These are phyloP conservation scores for Scylla paramamosain DNA, from an alignment of 1,140 invertebrate genomes.

Conservation along the genomic window DNA sequence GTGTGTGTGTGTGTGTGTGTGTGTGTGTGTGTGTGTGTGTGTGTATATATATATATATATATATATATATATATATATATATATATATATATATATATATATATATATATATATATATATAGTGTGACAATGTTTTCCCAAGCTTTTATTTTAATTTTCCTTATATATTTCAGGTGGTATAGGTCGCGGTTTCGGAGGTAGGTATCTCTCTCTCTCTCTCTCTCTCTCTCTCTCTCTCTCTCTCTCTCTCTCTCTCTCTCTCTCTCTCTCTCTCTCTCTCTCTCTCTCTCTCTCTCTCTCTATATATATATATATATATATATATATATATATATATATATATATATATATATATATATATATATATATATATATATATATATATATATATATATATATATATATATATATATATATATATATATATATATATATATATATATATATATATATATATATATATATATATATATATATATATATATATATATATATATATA, in stretches of 20 bases:
- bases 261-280: no score
- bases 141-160: no score
- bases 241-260: no score
- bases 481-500: conserved; percentile 38
- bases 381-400: conserved; percentile 53
- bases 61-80: conserved; percentile 43
- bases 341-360: conserved; percentile 35
- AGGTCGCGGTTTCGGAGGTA: no score
- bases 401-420: conserved; percentile 59
- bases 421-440: conserved; percentile 61
- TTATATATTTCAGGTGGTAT: no score
- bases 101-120: conserved; percentile 49
- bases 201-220: not conserved
- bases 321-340: conserved; percentile 56
- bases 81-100: conserved; percentile 48
- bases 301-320: conserved; percentile 55
- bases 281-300: no score
- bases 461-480: conserved; percentile 36
- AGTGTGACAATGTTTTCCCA: not conserved
- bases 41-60: conserved; percentile 48
- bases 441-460: conserved; percentile 47
- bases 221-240: not conserved
- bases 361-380: conserved; percentile 38
- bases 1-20: conserved; percentile 48
- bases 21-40: conserved; percentile 48